Evolutionary conservation across 2,888 invertebrate genomes (phyloP), one percentile per base, ranked within the genome.

Genomic region (Neuroscelio doddi): DNA sequence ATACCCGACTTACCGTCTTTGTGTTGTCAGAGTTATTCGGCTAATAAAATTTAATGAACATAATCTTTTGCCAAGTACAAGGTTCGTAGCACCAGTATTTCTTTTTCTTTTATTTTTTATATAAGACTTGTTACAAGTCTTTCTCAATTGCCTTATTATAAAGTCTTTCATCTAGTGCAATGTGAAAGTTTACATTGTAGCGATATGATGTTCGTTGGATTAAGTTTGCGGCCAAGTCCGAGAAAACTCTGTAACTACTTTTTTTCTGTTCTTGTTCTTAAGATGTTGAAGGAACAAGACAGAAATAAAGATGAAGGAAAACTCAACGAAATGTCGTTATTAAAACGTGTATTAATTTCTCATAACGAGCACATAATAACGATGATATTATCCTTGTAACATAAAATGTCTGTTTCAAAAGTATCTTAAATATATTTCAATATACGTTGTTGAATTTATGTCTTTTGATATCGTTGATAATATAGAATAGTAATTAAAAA

Each of bases 181-280:
- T 64, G 64, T 53, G 53, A 52, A 67, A 67, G 59, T 68, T 68
- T 57, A 57, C 46, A 17, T 57, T 62, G 57, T 50, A 32, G 21
- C 44, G 26, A 49, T 42, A 47, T 52, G 52, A 52, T 41, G 34
- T 32, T 10, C 32, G 38, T 41, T 46, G 26, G 45, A 45, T 58
- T 58, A 51, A 51, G 36, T 50, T 58, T 44, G 24, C 15, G 57
- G 45, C 29, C 3, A 50, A 45, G 44, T 58, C 42, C 15, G 29
- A 32, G 16, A 41, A 41, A 47, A 16, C 45, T 17, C n/a, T 21
- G 2, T 27, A 44, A 38, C 46, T 39, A 55, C 55, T 55, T 29
- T 46, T n/a, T 39, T 21, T 50, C 29, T 10, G 30, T 50, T 50
- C 38, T 16, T n/a, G 38, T 29, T 29, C 39, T 50, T 29, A 29